Base-by-base conservation (phyloP, 2,113 vertebrate species). In the Beaufortia kweichowensis region DNA sequence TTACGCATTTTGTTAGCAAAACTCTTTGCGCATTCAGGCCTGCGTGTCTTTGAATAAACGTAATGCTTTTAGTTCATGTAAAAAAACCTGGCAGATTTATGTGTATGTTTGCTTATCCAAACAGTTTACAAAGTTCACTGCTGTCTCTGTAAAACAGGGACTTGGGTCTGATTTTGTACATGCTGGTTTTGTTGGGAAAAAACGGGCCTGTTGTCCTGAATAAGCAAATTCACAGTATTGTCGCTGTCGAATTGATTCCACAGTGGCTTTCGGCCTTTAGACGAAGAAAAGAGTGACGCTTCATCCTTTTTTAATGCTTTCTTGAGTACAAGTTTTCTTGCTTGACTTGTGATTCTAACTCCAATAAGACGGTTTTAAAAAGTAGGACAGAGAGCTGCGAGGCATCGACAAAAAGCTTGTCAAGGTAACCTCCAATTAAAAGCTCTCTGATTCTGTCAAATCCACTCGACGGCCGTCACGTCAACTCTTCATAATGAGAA, bases 181-280 rank as follows among this genome's bases (percentile, higher is more conserved):
- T 28, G 21, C 19, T 69, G 48, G 19, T 33, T 33, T 21, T 17
- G 50, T 19, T 23, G n/a, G 29, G 31, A 69, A 69, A 67, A 69
- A 23, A 50, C 3, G 11, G 43, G 33, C 33, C 23, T 46, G 15
- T 73, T 59, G 35, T 73, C 56, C 70, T 48, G 24, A 73, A 74
- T 61, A 74, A 74, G 57, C 10, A 74, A 61, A 62, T 46, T 74
- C 41, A 74, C 35, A 43, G 35, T 26, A 29, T 28, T 48, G 57
- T 48, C n/a, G 35, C 26, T 48, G 71, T 61, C 39, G 46, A 19
- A 46, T 28, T 12, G 55, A 72, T 41, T 43, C 15, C 69, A 28
- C 10, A 3, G 69, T 8, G 69, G 35, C 55, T 59, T 33, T 28
- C 23, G 2, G 35, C 23, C 11, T 33, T 48, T 17, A 43, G 23